Percentiles rank a stretch among this genome's conserved stretches.
These are phyloP conservation scores for Sebastes dallii DNA, from an alignment of 2,797 vertebrate species.

Conservation along the genomic window DNA sequence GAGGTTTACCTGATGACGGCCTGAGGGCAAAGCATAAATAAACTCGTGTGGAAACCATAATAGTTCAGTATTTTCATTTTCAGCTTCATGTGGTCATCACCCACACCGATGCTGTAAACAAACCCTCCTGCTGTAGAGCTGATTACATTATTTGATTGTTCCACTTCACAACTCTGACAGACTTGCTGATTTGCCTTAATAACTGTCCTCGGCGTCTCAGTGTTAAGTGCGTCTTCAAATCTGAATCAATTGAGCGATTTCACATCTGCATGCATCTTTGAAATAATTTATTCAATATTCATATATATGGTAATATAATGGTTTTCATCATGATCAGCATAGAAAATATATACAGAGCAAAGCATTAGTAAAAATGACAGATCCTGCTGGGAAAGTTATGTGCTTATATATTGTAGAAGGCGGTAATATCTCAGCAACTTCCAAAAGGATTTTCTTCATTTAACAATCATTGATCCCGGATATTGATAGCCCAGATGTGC, in stretches of 20 bases:
- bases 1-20: background rate
- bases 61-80: background rate
- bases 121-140: background rate
- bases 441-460: slow-evolving; percentile 42
- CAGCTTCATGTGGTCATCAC: background rate
- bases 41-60: too few species aligned
- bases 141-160: background rate
- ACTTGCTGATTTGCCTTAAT: background rate
- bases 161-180: background rate
- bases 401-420: slow-evolving; percentile 73
- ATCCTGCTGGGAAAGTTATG: slow-evolving; percentile 66
- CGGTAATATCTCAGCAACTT: slow-evolving; percentile 51
- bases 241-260: slow-evolving; percentile 10
- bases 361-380: slow-evolving; percentile 71
- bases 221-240: background rate
- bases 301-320: slow-evolving; percentile 69
- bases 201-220: background rate
- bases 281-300: slow-evolving; percentile 85
- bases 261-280: slow-evolving; percentile 40
- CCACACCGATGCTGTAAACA: background rate
- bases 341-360: slow-evolving; percentile 85
- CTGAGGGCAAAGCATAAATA: too few species aligned
- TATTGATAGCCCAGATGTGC: slow-evolving; percentile 46
- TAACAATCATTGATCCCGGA: slow-evolving; percentile 62
- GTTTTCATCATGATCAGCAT: slow-evolving; percentile 73